Evolutionary conservation across 2,888 invertebrate genomes (phyloP).

Genomic region (Sesamia inferens): DNA sequence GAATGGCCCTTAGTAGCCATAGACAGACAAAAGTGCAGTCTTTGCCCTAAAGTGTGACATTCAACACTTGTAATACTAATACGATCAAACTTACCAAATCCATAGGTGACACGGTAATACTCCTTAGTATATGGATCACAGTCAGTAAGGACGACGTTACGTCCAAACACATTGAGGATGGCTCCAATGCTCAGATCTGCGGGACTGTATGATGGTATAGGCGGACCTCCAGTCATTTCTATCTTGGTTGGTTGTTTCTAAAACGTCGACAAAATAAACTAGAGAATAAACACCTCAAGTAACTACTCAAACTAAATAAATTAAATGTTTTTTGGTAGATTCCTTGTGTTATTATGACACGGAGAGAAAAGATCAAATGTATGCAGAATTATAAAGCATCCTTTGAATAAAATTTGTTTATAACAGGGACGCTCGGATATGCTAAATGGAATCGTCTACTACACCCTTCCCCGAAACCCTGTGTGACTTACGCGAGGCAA

Average conservation of each 20-base stretch:
- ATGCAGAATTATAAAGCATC: background rate
- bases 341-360: background rate
- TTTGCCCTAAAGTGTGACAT: background rate
- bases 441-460: background rate
- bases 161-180: conserved; percentile 94
- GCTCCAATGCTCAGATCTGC: conserved; percentile 95
- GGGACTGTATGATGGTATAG: conserved; percentile 90
- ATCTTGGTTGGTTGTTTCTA: conserved; percentile 82
- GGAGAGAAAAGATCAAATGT: background rate
- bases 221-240: conserved; percentile 84
- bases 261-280: conserved; percentile 15
- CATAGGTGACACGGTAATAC: conserved; percentile 94
- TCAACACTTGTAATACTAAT: background rate
- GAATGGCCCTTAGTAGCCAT: background rate
- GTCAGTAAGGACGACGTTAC: conserved; percentile 94
- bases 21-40: background rate
- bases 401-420: background rate
- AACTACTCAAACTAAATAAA: background rate
- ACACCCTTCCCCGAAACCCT: background rate
- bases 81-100: conserved; percentile 85
- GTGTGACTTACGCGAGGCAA: conserved; percentile 92
- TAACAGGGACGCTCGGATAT: background rate
- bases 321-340: background rate
- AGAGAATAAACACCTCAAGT: background rate
- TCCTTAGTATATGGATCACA: conserved; percentile 96